A percentile compares a stretch with the other conserved stretches of the same genome.
Evolutionary conservation across 1,140 invertebrate species (phyloP).

Genomic region (Hetaerina americana): DNA sequence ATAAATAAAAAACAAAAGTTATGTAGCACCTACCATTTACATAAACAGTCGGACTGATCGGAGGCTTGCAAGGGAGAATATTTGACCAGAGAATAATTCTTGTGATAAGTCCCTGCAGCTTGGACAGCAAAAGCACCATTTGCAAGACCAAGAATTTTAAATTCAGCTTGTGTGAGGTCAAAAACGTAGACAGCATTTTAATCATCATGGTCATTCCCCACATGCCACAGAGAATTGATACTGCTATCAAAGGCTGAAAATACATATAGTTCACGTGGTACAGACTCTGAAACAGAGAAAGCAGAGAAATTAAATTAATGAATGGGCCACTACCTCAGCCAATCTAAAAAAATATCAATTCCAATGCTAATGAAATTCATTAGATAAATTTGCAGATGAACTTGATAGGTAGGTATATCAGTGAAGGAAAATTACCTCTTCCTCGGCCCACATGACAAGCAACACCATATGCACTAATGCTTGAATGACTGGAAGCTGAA

Average conservation of each 20-base stretch:
- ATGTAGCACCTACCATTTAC: slow-evolving; percentile 27
- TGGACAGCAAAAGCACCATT: slow-evolving; percentile 37
- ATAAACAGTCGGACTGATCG: slow-evolving; percentile 32
- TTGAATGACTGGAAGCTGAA: slow-evolving; percentile 41
- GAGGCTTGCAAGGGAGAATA: slow-evolving; percentile 33
- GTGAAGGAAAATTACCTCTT: slow-evolving; percentile 42
- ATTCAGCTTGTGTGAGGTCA: slow-evolving; percentile 25
- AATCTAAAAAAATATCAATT: no score
- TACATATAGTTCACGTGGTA: slow-evolving; percentile 43
- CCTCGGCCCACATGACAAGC: slow-evolving; percentile 44
- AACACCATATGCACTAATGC: slow-evolving; percentile 37
- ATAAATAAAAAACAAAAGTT: background rate
- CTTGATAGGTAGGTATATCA: no score
- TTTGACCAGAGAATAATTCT: slow-evolving; percentile 31
- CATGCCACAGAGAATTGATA: slow-evolving; percentile 43
- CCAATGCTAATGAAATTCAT: no score
- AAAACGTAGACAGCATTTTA: slow-evolving; percentile 28
- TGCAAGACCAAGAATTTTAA: slow-evolving; percentile 37
- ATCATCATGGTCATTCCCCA: slow-evolving; percentile 47
- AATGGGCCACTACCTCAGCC: slow-evolving; percentile 2
- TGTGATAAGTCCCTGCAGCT: slow-evolving; percentile 35
- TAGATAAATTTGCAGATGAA: no score
- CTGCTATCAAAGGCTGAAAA: slow-evolving; percentile 39
- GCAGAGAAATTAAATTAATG: slow-evolving; percentile 4
- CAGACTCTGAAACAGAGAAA: slow-evolving; percentile 34